These are phyloP conservation scores for Acipenser oxyrinchus DNA, from an alignment of 2,797 vertebrate genomes.

Conservation along the genomic window DNA sequence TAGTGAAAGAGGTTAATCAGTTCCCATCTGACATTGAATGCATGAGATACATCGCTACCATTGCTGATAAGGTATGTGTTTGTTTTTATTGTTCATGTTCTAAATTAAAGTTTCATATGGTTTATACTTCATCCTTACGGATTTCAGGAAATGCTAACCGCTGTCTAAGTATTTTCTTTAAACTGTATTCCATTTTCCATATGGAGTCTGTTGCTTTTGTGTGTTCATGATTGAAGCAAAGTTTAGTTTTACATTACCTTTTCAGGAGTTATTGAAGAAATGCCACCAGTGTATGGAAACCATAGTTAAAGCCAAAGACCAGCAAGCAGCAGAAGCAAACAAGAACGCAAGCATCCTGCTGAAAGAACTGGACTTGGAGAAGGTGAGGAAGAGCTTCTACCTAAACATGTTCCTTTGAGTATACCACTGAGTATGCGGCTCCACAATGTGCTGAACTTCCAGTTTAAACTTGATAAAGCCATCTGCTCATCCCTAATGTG, in stretches of 20 bases:
- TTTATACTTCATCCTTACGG: too few species aligned
- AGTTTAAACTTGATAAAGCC: too few species aligned
- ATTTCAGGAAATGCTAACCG: too few species aligned
- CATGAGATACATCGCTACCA: slow-evolving; percentile 97
- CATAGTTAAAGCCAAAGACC: slow-evolving; percentile 98
- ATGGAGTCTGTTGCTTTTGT: not conserved
- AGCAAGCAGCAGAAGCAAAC: slow-evolving; percentile 96
- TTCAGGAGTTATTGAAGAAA: slow-evolving; percentile 91
- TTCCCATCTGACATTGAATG: slow-evolving; percentile 98
- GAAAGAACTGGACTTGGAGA: slow-evolving; percentile 94
- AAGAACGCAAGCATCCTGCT: slow-evolving; percentile 96
- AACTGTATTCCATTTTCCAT: too few species aligned
- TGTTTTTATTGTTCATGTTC: not conserved
- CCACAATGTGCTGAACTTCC: too few species aligned
- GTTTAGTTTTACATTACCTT: not conserved
- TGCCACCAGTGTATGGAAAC: slow-evolving; percentile 99
- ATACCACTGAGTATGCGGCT: too few species aligned
- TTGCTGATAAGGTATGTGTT: slow-evolving; percentile 85
- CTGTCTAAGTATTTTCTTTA: too few species aligned
- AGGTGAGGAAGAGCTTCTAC: slow-evolving; percentile 52
- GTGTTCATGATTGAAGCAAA: not conserved
- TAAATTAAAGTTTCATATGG: not conserved
- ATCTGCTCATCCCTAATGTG: too few species aligned
- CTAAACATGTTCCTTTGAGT: too few species aligned
- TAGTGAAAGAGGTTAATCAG: slow-evolving; percentile 97